Conservation (phyloP, 1,140 invertebrate species). For the Andricus grossulariae region DNA sequence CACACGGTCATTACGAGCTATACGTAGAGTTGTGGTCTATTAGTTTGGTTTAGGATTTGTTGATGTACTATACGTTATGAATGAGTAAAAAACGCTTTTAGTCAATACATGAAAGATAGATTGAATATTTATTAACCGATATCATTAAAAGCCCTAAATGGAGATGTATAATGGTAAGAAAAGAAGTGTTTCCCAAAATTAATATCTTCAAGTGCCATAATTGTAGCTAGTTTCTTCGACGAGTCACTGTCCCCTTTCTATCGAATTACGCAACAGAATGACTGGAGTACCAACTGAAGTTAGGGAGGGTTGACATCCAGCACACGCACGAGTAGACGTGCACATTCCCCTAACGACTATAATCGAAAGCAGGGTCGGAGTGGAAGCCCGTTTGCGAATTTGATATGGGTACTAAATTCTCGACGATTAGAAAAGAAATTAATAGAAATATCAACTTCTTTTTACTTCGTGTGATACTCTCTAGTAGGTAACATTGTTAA, state of each 20-base stretch:
- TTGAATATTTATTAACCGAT: too few relatives aligned
- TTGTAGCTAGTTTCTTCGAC: slow-evolving; percentile 18
- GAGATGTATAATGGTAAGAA: too few relatives aligned
- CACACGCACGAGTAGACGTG: slow-evolving; percentile 23
- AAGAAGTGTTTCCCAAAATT: not conserved
- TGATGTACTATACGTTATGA: too few relatives aligned
- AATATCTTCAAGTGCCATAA: slow-evolving; percentile 16
- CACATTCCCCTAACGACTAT: slow-evolving; percentile 29
- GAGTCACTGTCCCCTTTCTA: slow-evolving; percentile 21
- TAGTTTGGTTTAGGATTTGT: too few relatives aligned
- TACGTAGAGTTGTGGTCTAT: not conserved
- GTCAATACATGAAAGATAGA: too few relatives aligned
- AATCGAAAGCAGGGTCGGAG: slow-evolving; percentile 24
- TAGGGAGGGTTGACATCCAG: slow-evolving; percentile 1
- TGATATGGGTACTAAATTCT: not conserved
- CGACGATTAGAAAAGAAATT: not conserved
- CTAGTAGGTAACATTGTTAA: too few relatives aligned
- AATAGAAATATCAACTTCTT: not conserved
- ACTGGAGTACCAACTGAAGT: slow-evolving; percentile 26
- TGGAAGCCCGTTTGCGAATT: not conserved
- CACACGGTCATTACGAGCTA: slow-evolving; percentile 25
- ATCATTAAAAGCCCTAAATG: too few relatives aligned
- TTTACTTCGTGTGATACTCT: too few relatives aligned
- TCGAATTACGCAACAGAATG: slow-evolving; percentile 27
- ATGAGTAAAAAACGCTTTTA: too few relatives aligned